These are phyloP conservation scores for Lichenostomus cassidix DNA, from an alignment of 2,113 vertebrate genomes.

Conservation along the genomic window DNA sequence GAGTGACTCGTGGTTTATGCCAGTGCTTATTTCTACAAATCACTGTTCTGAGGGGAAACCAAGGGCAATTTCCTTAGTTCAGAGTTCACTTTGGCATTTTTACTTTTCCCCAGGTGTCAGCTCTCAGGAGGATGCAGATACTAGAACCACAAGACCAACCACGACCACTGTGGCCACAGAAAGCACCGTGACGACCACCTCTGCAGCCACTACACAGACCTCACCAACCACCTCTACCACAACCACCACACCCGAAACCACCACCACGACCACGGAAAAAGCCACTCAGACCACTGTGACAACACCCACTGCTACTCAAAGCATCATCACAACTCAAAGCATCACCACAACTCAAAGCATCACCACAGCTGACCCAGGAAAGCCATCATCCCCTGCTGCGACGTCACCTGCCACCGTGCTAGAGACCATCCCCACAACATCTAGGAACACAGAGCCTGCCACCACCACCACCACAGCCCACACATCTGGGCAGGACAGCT, in stretches of 20 bases:
- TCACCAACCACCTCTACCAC: rapidly evolving
- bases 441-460: rapidly evolving
- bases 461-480: rapidly evolving
- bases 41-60: neutral
- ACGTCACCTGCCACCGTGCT: rapidly evolving
- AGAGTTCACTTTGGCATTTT: neutral
- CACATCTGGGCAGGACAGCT: rapidly evolving
- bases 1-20: neutral
- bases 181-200: rapidly evolving
- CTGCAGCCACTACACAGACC: rapidly evolving
- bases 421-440: rapidly evolving
- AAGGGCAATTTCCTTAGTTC: neutral
- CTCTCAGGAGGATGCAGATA: rapidly evolving
- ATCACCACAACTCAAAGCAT: rapidly evolving
- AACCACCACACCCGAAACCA: rapidly evolving
- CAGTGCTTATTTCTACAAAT: neutral
- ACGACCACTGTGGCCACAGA: rapidly evolving
- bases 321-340: rapidly evolving
- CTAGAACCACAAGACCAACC: rapidly evolving
- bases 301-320: rapidly evolving
- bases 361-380: rapidly evolving
- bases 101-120: slow-evolving; percentile 1
- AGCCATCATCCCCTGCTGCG: rapidly evolving
- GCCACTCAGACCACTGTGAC: rapidly evolving
- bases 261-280: rapidly evolving